phyloP scores from a whole-genome alignment of 2,113 vertebrate genomes.

The Sinocyclocheilus anophthalmus region DNA sequence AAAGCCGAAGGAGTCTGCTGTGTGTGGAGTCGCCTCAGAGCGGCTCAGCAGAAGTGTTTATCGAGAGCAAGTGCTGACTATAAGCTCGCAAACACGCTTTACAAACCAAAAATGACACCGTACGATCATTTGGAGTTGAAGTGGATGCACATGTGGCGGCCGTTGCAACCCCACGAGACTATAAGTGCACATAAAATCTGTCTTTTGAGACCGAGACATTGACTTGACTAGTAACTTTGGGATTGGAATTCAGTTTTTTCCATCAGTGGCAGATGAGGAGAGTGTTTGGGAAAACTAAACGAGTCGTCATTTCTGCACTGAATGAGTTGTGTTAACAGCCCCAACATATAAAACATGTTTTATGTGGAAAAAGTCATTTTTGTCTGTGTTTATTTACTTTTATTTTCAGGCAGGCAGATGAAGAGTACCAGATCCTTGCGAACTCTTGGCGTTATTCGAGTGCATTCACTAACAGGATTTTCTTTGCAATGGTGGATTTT shows the following conservation, averaged over 20 bases:
- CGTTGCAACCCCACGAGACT: too few species aligned
- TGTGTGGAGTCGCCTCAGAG: too few species aligned
- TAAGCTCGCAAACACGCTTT: too few species aligned
- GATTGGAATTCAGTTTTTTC: background rate
- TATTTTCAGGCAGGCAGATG: slow-evolving; percentile 88
- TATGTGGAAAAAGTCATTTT: background rate
- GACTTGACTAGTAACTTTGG: background rate
- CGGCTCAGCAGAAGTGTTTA: too few species aligned
- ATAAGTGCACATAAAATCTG: too few species aligned
- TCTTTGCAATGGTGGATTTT: slow-evolving; percentile 96
- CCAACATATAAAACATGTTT: background rate
- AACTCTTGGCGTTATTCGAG: slow-evolving; percentile 97
- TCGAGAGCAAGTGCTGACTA: too few species aligned
- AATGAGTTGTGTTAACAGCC: background rate
- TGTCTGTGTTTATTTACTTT: background rate
- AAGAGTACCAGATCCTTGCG: slow-evolving; percentile 95
- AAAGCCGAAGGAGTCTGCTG: too few species aligned
- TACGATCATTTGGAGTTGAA: too few species aligned
- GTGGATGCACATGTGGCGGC: too few species aligned
- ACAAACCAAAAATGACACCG: too few species aligned
- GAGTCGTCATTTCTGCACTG: background rate
- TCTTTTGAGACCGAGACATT: background rate
- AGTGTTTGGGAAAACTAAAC: background rate
- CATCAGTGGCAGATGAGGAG: background rate
- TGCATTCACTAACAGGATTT: slow-evolving; percentile 93